A percentile compares a stretch with the other conserved stretches of the same genome.
phyloP scores from a whole-genome alignment of 2,888 invertebrate species.

The Ophion ventricosus region DNA sequence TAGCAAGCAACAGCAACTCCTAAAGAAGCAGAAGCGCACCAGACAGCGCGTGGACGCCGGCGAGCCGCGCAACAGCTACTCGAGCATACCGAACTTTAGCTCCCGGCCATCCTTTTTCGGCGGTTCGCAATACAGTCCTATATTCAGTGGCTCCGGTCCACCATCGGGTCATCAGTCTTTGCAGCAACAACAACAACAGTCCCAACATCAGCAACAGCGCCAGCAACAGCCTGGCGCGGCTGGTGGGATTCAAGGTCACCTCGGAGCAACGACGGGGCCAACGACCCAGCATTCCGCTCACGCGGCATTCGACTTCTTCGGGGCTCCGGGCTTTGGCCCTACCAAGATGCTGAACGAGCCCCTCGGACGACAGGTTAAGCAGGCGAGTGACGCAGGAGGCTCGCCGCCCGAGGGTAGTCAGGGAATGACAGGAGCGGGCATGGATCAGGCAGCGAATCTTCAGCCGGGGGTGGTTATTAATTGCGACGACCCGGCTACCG shows the following conservation, averaged over 20 bases:
- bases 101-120: conserved; percentile 93
- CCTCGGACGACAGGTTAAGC: conserved; percentile 91
- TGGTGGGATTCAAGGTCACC: conserved; percentile 79
- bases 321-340: conserved; percentile 93
- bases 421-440: conserved; percentile 84
- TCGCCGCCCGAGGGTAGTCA: conserved; percentile 84
- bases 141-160: conserved; percentile 89
- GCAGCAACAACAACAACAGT: conserved; percentile 64
- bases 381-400: conserved; percentile 87
- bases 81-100: conserved; percentile 90
- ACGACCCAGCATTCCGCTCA: conserved; percentile 85
- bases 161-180: conserved; percentile 76
- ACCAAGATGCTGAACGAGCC: conserved; percentile 96
- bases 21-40: conserved; percentile 96
- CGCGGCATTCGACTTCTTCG: conserved; percentile 91
- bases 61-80: conserved; percentile 97
- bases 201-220: conserved; percentile 86
- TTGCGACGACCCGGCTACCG: conserved; percentile 84
- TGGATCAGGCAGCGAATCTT: conserved; percentile 82
- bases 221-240: conserved; percentile 85
- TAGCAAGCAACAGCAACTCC: conserved; percentile 87
- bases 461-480: conserved; percentile 85
- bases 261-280: conserved; percentile 83
- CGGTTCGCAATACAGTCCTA: conserved; percentile 94
- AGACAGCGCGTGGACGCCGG: conserved; percentile 98